Conservation (phyloP, 2,797 vertebrate species). For the Manis javanica region DNA sequence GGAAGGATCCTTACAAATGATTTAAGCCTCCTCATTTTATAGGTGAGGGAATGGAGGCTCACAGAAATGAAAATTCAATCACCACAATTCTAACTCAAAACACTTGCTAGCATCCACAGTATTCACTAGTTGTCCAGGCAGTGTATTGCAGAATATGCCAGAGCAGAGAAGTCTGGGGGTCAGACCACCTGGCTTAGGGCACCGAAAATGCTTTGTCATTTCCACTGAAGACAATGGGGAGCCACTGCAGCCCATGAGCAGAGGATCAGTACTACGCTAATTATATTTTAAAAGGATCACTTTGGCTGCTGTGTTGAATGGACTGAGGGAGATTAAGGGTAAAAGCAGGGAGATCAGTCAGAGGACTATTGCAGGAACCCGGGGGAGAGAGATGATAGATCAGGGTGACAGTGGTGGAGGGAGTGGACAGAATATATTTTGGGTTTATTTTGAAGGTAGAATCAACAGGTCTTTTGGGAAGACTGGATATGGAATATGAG, state of each 20-base stretch:
- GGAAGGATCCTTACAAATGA: neutral
- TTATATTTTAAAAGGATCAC: neutral
- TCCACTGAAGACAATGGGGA: neutral
- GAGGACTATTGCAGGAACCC: neutral
- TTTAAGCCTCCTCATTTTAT: neutral
- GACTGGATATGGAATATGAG: neutral
- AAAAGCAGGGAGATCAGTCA: neutral
- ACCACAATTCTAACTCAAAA: slow-evolving; percentile 17
- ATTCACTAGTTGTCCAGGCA: neutral
- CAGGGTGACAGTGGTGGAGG: neutral
- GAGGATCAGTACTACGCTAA: neutral
- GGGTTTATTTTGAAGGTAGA: neutral
- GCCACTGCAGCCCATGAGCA: neutral
- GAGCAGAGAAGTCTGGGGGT: neutral
- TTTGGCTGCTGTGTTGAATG: neutral
- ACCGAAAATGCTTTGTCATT: neutral
- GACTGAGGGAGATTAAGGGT: neutral
- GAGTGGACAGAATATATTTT: neutral
- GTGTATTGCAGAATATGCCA: neutral
- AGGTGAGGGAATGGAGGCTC: slow-evolving; percentile 19
- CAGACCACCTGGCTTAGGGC: neutral
- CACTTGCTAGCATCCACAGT: neutral
- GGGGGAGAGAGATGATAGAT: neutral
- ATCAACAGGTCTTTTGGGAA: neutral
- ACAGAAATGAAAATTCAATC: neutral